Conservation (phyloP, 1,140 invertebrate genomes). For the Calliphora vicina region DNA sequence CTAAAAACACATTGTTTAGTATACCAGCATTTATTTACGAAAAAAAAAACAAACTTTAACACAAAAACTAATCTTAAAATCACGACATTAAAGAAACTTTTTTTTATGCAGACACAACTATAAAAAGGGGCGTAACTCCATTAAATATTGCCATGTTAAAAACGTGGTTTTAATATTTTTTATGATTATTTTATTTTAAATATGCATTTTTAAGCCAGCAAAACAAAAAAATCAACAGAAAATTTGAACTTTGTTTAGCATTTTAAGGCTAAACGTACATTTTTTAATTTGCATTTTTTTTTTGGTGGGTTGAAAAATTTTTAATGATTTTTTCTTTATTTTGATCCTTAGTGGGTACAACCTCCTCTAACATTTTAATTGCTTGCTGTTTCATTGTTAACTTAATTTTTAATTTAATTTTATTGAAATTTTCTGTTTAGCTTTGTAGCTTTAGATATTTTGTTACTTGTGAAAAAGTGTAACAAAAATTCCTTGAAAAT, state of each 20-base stretch:
- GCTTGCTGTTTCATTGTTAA: not conserved
- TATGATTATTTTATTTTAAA: not conserved
- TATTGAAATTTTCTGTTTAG: not conserved
- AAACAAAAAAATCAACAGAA: not conserved
- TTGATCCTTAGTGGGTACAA: not conserved
- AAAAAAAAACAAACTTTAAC: not conserved
- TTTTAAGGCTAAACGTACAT: not conserved
- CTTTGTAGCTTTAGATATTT: not conserved
- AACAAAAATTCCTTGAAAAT: not conserved
- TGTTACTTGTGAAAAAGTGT: not conserved
- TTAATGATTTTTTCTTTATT: not conserved
- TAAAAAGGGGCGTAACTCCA: conserved; percentile 28
- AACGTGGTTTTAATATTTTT: conserved; percentile 13
- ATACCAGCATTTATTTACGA: not conserved
- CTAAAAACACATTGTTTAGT: not conserved
- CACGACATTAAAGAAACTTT: conserved; percentile 12
- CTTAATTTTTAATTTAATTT: not conserved
- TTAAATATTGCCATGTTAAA: conserved; percentile 24
- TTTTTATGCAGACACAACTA: not conserved
- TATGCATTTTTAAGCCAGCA: conserved; percentile 15
- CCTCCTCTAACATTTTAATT: not conserved
- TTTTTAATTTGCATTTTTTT: not conserved
- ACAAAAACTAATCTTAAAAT: conserved; percentile 20
- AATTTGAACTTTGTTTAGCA: not conserved
- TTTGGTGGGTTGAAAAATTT: not conserved